Evolutionary conservation across 2,797 vertebrate genomes (phyloP), one percentile per base, ranked within the genome.

Genomic region (Scomberomorus guttatus): DNA sequence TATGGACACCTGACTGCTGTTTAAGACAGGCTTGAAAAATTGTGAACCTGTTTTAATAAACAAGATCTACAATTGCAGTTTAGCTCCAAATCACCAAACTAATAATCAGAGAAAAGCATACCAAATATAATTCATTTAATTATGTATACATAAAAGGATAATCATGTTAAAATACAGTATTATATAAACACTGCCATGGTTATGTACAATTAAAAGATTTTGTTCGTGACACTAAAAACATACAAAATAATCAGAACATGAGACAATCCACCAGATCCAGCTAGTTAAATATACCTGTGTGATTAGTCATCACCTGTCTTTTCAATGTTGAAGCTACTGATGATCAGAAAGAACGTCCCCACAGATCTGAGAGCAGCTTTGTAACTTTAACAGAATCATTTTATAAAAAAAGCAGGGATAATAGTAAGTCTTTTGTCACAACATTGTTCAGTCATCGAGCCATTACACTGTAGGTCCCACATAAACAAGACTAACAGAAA

Each of bases 61-160:
- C 6, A 54, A 20, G 37, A 6, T 39, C 29, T 42, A 11, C 6
- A 52, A 27, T 11, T 13, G 5, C 24, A 39, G 12, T 14, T 73
- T 6, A 69, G 1, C 24, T 6, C 29, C 29, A 32, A 32, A 15
- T 15, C 11, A n/a, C 7, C 32, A 34, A 83, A 20, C 8, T 4
- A 72, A 68, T 5, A 72, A 37, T 54, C 25, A 34, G 66, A 59
- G 15, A 22, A 55, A 50, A 32, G 25, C 10, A 63, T 54, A 64
- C 32, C 64, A 79, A 77, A 84, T 64, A 81, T 2, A 77, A 56
- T 50, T 44, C 1, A 73, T 90, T 92, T 91, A 82, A 83, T 90
- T 59, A 62, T 44, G 18, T 75, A 20, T 22, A 4, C 39, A 74
- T 70, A 44, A 61, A 71, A 74, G n/a, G 3, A 55, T 39, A 66